phyloP scores from a whole-genome alignment of 2,888 invertebrate genomes.

The Deroplatys truncata region DNA sequence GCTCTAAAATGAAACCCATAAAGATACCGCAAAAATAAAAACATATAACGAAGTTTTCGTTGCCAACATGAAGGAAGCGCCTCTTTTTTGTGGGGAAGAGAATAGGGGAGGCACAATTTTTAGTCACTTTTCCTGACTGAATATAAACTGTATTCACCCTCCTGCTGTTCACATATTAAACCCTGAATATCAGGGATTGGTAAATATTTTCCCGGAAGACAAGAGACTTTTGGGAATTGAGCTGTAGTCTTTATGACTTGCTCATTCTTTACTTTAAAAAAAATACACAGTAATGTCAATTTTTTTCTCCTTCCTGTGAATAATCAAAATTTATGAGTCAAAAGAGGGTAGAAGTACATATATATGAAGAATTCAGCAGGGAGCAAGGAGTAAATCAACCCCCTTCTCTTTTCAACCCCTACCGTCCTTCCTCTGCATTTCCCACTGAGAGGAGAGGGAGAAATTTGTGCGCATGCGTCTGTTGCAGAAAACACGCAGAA shows the following conservation, averaged over 20 bases:
- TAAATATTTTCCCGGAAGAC: neutral
- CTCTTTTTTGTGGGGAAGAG: neutral
- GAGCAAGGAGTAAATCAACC: constrained; percentile 27
- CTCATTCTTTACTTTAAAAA: neutral
- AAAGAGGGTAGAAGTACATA: constrained; percentile 19
- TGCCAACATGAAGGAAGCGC: neutral
- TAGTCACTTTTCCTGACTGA: constrained; percentile 1
- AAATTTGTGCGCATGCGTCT: neutral
- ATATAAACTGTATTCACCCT: neutral
- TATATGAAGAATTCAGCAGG: constrained; percentile 29
- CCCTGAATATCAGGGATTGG: neutral
- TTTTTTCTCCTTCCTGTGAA: constrained; percentile 30
- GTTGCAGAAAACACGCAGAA: neutral
- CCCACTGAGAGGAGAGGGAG: neutral
- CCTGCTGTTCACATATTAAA: neutral
- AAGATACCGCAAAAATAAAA: neutral
- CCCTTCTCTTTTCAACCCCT: constrained; percentile 4
- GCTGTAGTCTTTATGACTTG: neutral
- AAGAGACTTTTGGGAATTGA: neutral
- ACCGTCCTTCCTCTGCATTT: constrained; percentile 14
- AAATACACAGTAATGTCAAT: constrained; percentile 23
- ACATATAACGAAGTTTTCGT: neutral
- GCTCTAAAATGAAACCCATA: neutral
- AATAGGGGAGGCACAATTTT: neutral
- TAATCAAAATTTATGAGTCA: constrained; percentile 31